Evolutionary conservation across 2,888 invertebrate species (phyloP), one percentile per base, ranked within the genome.

Genomic region (Prionchulus punctatus): DNA sequence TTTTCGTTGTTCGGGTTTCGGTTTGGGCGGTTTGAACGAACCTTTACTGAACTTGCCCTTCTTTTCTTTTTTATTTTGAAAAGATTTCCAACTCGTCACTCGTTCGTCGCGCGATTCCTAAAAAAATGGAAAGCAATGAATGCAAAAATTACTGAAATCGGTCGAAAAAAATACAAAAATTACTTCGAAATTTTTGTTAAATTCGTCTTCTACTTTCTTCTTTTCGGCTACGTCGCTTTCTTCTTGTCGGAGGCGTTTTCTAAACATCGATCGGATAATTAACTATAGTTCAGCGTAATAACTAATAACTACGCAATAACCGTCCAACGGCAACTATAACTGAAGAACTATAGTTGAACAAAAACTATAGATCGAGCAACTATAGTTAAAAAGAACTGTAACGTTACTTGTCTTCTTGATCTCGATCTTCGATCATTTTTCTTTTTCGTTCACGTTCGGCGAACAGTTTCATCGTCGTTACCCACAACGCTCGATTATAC

Each of bases 101-200:
- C 69, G 62, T 25, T 67, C 69, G 54, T 69, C 69, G n/a, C 69
- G 61, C 15, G 69, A 62, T 54, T 65, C 65, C 62, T 62, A 53
- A 55, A 59, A 55, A 23, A 2, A 30, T 25, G 47, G 4, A 7
- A 45, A 45, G 4, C 23, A 7, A 23, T 21, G 12, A 7, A 7
- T 7, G 23, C 47, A 45, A 12, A 18, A 12, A 12, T 36, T 18
- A 18, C 36, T 12, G 18, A 18, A 12, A 36, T 18, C 18, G 7
- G 7, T 18, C 18, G 36, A 18, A 36, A 36, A 18, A 18, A 36
- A 36, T 36, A 36, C 7, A 36, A 36, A 36, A 7, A 36, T 55
- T 70, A 85, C 86, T 79, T 98, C 98, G 76, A 92, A 98, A 76
- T 96, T 98, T 71, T 92, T 90, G 62, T 92, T 88, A 90, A 92